Evolutionary conservation across 2,797 vertebrate species (phyloP), one percentile per base, ranked within the genome.

Genomic region (Dermochelys coriacea): DNA sequence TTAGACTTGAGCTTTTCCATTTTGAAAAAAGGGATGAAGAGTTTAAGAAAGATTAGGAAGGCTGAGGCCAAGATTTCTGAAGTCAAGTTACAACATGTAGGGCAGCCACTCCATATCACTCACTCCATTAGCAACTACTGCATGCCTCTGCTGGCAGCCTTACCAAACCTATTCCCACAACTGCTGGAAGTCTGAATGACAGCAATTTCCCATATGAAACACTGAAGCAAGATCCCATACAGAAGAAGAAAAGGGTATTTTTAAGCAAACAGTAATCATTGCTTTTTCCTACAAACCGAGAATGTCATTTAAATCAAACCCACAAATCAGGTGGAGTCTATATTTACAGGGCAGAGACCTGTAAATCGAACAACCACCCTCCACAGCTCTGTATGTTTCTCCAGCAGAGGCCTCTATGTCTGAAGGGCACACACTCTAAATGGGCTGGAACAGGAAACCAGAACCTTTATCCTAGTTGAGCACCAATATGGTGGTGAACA

Each of bases 1-100:
- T 91, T 81, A 86, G 25, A 92, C 80, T n/a, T 64, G 12, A 93
- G 59, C 31, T 85, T 92, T 96, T 95, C 83, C 71, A 95, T 14
- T 2, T 0, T 31, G 78, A 79, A 93, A 2, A 4, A 41, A 81
- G 82, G 34, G 93, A 49, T 1, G 2, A 80, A 61, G 27, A 93
- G 23, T 78, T 88, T 2, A 89, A 81, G 21, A 16, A 21, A 85
- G 41, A 91, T 81, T 61, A 90, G 52, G 59, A 92, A 93, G 91
- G 68, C 82, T 91, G 90, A 0, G 0, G 84, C 87, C 64, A 89
- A 89, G 34, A 87, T 78, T 81, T 59, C 55, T 8, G 15, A 92
- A 95, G 80, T 88, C 93, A 94, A 85, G 79, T 59, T 90, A 83
- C 54, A 88, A 18, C 82, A 88, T 90, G 90, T 51, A 82, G 49